Conservation (phyloP, 2,113 vertebrate genomes). For the Paraplagusia blochii region DNA sequence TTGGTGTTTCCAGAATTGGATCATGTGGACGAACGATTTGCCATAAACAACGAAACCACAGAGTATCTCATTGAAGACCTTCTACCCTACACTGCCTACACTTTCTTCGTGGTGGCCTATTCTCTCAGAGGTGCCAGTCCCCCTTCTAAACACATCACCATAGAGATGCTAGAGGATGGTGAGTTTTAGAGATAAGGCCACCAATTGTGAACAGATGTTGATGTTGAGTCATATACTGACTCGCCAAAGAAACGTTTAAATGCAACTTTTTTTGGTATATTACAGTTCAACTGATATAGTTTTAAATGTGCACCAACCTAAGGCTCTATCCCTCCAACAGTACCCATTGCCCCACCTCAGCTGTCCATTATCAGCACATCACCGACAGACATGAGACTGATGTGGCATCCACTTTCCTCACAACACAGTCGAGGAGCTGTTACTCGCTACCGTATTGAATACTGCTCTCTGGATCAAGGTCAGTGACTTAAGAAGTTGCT, state of each 20-base stretch:
- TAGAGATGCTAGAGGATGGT: slow-evolving; percentile 93
- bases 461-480: slow-evolving; percentile 86
- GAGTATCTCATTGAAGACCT: slow-evolving; percentile 92
- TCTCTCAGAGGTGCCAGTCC: slow-evolving; percentile 91
- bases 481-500: slow-evolving; percentile 50
- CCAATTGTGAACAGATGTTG: too few relatives aligned
- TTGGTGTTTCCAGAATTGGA: slow-evolving; percentile 68
- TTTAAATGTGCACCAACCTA: slow-evolving; percentile 5
- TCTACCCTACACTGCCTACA: slow-evolving; percentile 88
- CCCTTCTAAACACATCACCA: slow-evolving; percentile 81
- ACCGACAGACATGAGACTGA: slow-evolving; percentile 86
- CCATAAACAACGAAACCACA: slow-evolving; percentile 95
- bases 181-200: slow-evolving; percentile 43
- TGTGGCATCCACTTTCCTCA: slow-evolving; percentile 86
- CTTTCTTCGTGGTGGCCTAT: slow-evolving; percentile 94
- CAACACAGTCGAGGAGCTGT: slow-evolving; percentile 87
- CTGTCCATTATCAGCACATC: slow-evolving; percentile 87
- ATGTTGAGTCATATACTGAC: background rate
- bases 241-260: background rate
- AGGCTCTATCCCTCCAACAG: slow-evolving; percentile 61
- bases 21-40: slow-evolving; percentile 94
- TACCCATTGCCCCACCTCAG: slow-evolving; percentile 88
- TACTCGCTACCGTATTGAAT: slow-evolving; percentile 90
- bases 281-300: background rate
- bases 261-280: background rate